Base-by-base conservation (phyloP, 2,113 vertebrate genomes). In the Lepus timidus region DNA sequence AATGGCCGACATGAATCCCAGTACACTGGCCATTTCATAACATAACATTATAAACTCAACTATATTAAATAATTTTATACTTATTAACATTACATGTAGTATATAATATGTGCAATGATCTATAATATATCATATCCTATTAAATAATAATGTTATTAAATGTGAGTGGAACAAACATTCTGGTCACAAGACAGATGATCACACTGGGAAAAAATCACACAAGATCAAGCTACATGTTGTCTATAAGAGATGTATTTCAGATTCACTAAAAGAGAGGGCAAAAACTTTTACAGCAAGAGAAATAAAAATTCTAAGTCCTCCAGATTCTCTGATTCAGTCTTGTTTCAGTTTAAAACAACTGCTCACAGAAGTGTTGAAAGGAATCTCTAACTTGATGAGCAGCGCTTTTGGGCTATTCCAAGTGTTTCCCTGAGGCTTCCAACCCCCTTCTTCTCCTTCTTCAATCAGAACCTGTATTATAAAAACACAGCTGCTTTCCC, bases 241-340 rank as follows among this genome's bases (percentile, higher is more conserved):
- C 73, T 75, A 29, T 5, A 75, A 49, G 44, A 75, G 39, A 49
- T 25, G 49, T 13, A 49, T 25, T 51, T 75, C 49, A 75, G 44
- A 75, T 75, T 39, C 65, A 58, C n/a, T 85, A 82, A 81, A 71
- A 39, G 52, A 14, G 68, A 10, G 19, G n/a, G 9, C 71, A 76
- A 84, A 79, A 20, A 8, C 70, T 80, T 74, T 86, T 86, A 33
- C 1, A 81, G 19, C 64, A 49, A 20, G 61, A 85, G 33, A 85
- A 88, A 85, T 71, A 86, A 93, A 81, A 85, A 76, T 39, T 49
- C 51, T 27, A 80, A 86, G 19, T 31, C 31, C 29, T 85, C 25
- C 17, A 61, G 27, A 75, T 61, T 75, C 51, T 87, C 79, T 89
- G 49, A 71, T 36, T 85, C 44, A 65, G 31, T 17, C 27, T 64